Conservation (phyloP, 2,797 vertebrate species). For the Aphelocoma californica region DNA sequence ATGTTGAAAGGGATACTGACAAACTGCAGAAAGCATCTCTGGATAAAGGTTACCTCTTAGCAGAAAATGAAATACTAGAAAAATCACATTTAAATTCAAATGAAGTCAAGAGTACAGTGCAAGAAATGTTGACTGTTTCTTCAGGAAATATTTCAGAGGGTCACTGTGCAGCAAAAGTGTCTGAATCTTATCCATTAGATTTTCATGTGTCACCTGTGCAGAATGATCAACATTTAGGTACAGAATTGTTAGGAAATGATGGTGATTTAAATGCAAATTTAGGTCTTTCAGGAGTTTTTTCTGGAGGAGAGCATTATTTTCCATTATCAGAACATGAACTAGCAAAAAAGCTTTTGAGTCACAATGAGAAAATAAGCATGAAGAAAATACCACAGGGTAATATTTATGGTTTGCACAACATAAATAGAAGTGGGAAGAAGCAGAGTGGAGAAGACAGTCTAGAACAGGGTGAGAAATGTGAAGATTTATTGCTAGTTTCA, state of each 20-base stretch:
- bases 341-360: not conserved
- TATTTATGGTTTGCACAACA: not conserved
- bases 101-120: not conserved
- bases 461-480: not conserved
- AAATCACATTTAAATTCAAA: not conserved
- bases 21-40: not conserved
- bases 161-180: not conserved
- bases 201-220: not conserved
- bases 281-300: not conserved
- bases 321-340: not conserved
- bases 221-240: not conserved
- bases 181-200: not conserved
- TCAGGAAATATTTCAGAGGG: not conserved
- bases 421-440: not conserved
- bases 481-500: not conserved
- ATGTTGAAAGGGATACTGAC: not conserved
- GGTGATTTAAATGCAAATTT: not conserved
- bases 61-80: not conserved
- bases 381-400: not conserved
- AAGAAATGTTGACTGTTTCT: not conserved
- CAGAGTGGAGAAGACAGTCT: not conserved
- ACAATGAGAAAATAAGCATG: not conserved
- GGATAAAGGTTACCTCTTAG: not conserved
- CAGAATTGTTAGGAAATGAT: not conserved
- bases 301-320: not conserved